A percentile compares a stretch with the other conserved stretches of the same genome.
Evolutionary conservation across 2,113 vertebrate species (phyloP).

Genomic region (Equus przewalskii): DNA sequence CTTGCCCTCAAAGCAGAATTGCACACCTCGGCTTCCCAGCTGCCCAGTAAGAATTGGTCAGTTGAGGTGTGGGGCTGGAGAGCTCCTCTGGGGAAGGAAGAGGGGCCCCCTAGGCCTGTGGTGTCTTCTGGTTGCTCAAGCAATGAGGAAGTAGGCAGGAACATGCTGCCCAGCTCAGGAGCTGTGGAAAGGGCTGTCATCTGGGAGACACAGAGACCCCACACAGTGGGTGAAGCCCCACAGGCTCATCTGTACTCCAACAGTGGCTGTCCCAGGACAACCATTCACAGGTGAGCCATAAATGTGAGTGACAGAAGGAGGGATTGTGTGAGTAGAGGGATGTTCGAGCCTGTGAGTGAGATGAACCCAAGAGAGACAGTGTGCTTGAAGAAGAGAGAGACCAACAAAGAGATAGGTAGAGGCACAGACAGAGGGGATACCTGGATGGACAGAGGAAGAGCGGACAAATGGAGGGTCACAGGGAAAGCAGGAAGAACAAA

Average conservation of each 20-base stretch:
- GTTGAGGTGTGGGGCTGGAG: not conserved
- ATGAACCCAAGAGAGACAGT: not conserved
- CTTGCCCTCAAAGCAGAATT: not conserved
- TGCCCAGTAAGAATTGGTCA: too few relatives aligned
- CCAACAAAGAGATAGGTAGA: not conserved
- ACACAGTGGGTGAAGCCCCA: too few relatives aligned
- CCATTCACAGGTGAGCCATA: not conserved
- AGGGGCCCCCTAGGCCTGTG: too few relatives aligned
- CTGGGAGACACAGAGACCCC: too few relatives aligned
- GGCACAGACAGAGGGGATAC: not conserved
- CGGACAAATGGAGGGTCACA: not conserved
- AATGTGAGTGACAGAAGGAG: not conserved
- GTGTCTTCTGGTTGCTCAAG: too few relatives aligned
- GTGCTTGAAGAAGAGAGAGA: not conserved
- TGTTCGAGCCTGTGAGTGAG: not conserved
- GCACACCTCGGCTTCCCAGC: not conserved
- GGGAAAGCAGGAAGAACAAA: not conserved
- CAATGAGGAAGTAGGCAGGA: too few relatives aligned
- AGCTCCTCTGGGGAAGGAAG: not conserved
- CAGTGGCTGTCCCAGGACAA: not conserved
- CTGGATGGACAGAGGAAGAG: not conserved
- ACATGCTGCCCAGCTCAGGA: too few relatives aligned
- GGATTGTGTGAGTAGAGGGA: not conserved
- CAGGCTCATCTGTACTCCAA: too few relatives aligned
- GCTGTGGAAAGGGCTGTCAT: too few relatives aligned